Percentiles rank a stretch among this genome's conserved stretches.
Evolutionary conservation across 2,113 vertebrate species (phyloP).

Genomic region (Perognathus longimembris): DNA sequence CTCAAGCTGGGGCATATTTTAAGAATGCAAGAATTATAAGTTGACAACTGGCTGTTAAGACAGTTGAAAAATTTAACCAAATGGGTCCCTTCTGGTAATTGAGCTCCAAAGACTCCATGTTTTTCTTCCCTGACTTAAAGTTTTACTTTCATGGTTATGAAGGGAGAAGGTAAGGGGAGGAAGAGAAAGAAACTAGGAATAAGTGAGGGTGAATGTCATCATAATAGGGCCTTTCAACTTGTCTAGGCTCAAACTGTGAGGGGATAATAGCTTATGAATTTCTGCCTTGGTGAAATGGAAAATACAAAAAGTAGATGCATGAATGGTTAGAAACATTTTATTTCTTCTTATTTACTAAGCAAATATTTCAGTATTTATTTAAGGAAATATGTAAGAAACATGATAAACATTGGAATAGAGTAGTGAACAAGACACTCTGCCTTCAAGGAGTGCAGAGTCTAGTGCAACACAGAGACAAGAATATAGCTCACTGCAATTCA

Average conservation of each 20-base stretch:
- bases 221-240: background rate
- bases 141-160: background rate
- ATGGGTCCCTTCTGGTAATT: background rate
- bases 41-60: conserved; percentile 21
- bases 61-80: conserved; percentile 20
- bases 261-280: background rate
- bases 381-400: conserved; percentile 29
- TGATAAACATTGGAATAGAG: background rate
- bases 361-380: conserved; percentile 47
- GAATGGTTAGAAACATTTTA: conserved; percentile 24
- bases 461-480: background rate
- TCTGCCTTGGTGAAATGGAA: conserved; percentile 40
- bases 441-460: background rate
- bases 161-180: background rate
- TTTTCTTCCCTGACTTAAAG: background rate
- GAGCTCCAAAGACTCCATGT: conserved; percentile 1
- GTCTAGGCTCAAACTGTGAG: background rate
- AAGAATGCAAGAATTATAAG: conserved; percentile 19
- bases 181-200: background rate
- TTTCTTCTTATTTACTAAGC: conserved; percentile 49
- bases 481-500: background rate
- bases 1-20: background rate
- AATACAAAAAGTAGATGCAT: conserved; percentile 36
- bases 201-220: conserved; percentile 2
- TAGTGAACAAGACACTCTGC: background rate